Evolutionary conservation across 2,888 invertebrate species (phyloP).

Genomic region (Protodeltote pygarga): DNA sequence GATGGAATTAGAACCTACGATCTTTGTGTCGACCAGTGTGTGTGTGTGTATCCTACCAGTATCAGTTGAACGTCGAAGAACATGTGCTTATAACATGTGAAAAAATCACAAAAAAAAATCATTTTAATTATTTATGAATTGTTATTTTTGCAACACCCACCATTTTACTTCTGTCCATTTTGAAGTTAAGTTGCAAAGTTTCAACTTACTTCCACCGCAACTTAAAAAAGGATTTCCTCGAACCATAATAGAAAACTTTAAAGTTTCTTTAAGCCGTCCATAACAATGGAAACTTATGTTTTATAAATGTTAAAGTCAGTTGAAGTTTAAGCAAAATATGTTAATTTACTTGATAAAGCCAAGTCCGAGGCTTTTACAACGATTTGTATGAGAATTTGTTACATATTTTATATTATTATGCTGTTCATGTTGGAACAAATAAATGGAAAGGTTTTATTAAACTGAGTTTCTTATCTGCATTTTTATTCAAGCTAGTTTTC

Average conservation of each 20-base stretch:
- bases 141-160: background rate
- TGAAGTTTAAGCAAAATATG: slow-evolving; percentile 47
- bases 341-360: slow-evolving; percentile 48
- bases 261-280: slow-evolving; percentile 31
- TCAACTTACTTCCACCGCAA: slow-evolving; percentile 17
- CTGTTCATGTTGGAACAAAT: no score
- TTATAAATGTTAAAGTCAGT: slow-evolving; percentile 40
- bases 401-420: slow-evolving; percentile 6
- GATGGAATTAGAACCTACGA: no score
- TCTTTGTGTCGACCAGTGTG: no score
- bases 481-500: no score
- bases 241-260: slow-evolving; percentile 47
- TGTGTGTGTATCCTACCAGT: no score
- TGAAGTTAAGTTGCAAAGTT: slow-evolving; percentile 9
- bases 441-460: no score
- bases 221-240: slow-evolving; percentile 41
- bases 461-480: no score
- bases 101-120: no score
- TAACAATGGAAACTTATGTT: slow-evolving; percentile 53
- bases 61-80: no score
- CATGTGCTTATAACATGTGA: no score
- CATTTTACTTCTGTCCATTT: background rate
- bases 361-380: slow-evolving; percentile 6
- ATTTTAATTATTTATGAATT: background rate
- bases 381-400: slow-evolving; percentile 12